A percentile compares a stretch with the other conserved stretches of the same genome.
These are phyloP conservation scores for Scaptomyza flava DNA, from an alignment of 2,888 invertebrate species.

Conservation along the genomic window DNA sequence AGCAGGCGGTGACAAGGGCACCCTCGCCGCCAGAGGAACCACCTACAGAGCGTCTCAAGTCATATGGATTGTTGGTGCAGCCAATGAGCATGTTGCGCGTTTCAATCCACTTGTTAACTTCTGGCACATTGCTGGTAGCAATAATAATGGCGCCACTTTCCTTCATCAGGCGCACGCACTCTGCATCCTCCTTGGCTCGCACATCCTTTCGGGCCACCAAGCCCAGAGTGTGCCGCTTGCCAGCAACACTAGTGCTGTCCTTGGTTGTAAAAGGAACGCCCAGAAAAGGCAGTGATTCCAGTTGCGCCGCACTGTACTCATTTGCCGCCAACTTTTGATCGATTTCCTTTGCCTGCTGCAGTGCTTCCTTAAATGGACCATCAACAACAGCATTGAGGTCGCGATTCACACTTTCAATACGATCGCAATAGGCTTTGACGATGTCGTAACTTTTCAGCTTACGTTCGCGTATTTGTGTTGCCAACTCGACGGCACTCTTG, in stretches of 20 bases:
- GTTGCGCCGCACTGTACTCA: slow-evolving; percentile 87
- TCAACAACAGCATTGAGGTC: slow-evolving; percentile 93
- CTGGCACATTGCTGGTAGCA: slow-evolving; percentile 96
- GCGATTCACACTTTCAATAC: slow-evolving; percentile 90
- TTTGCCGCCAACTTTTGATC: slow-evolving; percentile 88
- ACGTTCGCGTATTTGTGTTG: slow-evolving; percentile 88
- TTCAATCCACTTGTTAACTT: slow-evolving; percentile 96
- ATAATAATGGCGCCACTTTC: slow-evolving; percentile 94
- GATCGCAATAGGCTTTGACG: slow-evolving; percentile 90
- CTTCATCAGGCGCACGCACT: slow-evolving; percentile 89
- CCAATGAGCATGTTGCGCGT: slow-evolving; percentile 95
- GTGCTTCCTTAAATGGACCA: slow-evolving; percentile 90
- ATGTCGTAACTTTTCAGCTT: slow-evolving; percentile 89
- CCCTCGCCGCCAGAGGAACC: slow-evolving; percentile 97
- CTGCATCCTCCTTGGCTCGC: slow-evolving; percentile 90
- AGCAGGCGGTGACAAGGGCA: slow-evolving; percentile 90
- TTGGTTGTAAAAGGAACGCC: slow-evolving; percentile 97
- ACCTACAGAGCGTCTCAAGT: slow-evolving; percentile 92
- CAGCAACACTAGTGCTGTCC: slow-evolving; percentile 92
- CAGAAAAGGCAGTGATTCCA: slow-evolving; percentile 91
- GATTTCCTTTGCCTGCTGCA: slow-evolving; percentile 90
- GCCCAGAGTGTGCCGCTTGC: slow-evolving; percentile 90
- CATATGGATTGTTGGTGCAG: slow-evolving; percentile 95
- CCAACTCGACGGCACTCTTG: slow-evolving; percentile 89
- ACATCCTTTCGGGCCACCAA: slow-evolving; percentile 86